Base-by-base conservation (phyloP, 1,140 invertebrate species). In the Sycobia sp. region DNA sequence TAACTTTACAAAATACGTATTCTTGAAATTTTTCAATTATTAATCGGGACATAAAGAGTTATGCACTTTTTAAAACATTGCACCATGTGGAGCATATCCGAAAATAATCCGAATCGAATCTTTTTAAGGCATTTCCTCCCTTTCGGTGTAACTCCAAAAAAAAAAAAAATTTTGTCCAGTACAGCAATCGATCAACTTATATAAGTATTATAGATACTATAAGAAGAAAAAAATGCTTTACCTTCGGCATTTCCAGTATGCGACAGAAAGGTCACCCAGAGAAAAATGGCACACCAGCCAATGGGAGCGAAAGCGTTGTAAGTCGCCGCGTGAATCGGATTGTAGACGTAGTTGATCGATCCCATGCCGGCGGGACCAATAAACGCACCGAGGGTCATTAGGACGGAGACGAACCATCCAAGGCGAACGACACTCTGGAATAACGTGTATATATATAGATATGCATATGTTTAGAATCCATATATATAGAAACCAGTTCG, bases 241-340 rank as follows among this genome's bases (percentile, higher is more conserved):
- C 86, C 83, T 68, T 76, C 58, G 20, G 75, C 81, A 65, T 88
- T 85, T 65, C 84, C 86, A 44, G 85, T 86, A 53, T 89, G 85
- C 0, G 85, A 82, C 20, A 85, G 81, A 67, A 88, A 85, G 7
- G 87, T 84, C 8, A 88, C 79, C 89, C 89, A 91, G 18, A 81
- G 80, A 69, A 90, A 89, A 51, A 87, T 78, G 10, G 83, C 76
- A 68, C 88, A 90, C 88, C 88, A 90, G 9, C 85, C 83, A 44
- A 91, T 88, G 0, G 89, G 89, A 23, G 88, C 85, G 69, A 90
- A 88, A 14, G 89, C 88, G 29, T 89, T 87, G 66, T 90, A 90
- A 49, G 84, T 83, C 3, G 88, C 89, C 1, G 88, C 88, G 72
- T 90, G 85, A 1, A 82, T 77, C 4, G 85, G 82, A 68, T 88